Percentiles rank a stretch among this genome's conserved stretches.
These are phyloP conservation scores for Malacoctenus gilli DNA, from an alignment of 2,797 vertebrate genomes.

Conservation along the genomic window DNA sequence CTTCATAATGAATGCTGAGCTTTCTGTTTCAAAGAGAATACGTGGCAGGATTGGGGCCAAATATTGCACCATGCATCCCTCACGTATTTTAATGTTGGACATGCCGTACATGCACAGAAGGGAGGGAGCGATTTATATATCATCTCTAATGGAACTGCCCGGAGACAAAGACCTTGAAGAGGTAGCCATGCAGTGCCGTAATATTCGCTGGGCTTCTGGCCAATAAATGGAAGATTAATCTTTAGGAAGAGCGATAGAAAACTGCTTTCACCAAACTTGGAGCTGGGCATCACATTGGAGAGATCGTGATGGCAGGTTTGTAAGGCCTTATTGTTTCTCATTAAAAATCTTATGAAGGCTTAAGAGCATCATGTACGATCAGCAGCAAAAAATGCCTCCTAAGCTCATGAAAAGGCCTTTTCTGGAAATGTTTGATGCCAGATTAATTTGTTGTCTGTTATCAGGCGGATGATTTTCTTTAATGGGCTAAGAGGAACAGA, in stretches of 20 bases:
- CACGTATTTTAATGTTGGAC: constrained; percentile 54
- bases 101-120: constrained; percentile 32
- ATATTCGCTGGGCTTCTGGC: constrained; percentile 62
- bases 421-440: constrained; percentile 26
- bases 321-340: constrained; percentile 42
- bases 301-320: constrained; percentile 32
- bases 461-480: constrained; percentile 43
- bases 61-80: constrained; percentile 36
- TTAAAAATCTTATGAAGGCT: constrained; percentile 52
- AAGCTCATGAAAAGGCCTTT: constrained; percentile 22
- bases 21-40: constrained; percentile 36
- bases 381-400: constrained; percentile 31
- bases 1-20: constrained; percentile 58
- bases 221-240: constrained; percentile 74
- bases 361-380: constrained; percentile 38
- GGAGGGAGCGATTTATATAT: constrained; percentile 56
- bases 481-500: constrained; percentile 36
- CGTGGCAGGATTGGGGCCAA: constrained; percentile 13
- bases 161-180: constrained; percentile 74
- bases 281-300: constrained; percentile 17
- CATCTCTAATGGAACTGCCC: constrained; percentile 66
- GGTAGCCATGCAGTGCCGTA: constrained; percentile 60
- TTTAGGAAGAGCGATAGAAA: constrained; percentile 60
- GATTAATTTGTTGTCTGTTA: constrained; percentile 49
- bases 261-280: constrained; percentile 50